These are phyloP conservation scores for Campylomormyrus numenius DNA, from an alignment of 2,113 vertebrate species.

Conservation along the genomic window DNA sequence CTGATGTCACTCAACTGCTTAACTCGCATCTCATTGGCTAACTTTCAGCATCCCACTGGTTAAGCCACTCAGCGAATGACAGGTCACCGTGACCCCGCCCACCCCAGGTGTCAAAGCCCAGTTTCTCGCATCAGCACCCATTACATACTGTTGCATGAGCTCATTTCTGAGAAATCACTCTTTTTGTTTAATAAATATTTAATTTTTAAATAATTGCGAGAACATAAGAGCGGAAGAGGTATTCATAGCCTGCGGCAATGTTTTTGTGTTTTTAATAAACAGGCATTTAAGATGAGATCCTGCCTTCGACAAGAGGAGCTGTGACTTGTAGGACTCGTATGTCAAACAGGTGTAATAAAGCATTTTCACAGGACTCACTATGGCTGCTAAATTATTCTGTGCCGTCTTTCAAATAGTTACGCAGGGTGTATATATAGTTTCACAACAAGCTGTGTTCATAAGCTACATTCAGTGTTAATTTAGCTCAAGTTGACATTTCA, in stretches of 20 bases:
- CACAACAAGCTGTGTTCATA: background rate
- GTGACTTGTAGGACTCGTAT: background rate
- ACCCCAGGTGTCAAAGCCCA: background rate
- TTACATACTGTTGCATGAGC: background rate
- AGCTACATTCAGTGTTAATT: background rate
- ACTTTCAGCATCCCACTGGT: background rate
- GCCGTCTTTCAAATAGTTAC: background rate
- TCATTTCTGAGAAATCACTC: background rate
- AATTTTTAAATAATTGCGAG: background rate
- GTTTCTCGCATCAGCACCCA: background rate
- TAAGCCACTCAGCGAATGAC: background rate
- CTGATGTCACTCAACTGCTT: background rate
- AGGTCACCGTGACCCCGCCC: background rate
- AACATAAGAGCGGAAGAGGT: background rate
- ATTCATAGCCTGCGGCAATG: background rate
- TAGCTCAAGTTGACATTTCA: background rate
- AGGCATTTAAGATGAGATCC: background rate
- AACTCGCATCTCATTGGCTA: background rate
- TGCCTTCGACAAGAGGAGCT: background rate
- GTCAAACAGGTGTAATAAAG: background rate
- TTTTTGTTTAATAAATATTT: background rate
- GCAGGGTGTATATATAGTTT: background rate
- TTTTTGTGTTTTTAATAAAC: background rate
- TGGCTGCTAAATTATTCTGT: background rate
- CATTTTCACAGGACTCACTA: background rate